Percentiles rank a stretch among this genome's conserved stretches.
These are phyloP conservation scores for Crossaster papposus DNA, from an alignment of 53 echinoderm and acorn worm species.

Conservation along the genomic window DNA sequence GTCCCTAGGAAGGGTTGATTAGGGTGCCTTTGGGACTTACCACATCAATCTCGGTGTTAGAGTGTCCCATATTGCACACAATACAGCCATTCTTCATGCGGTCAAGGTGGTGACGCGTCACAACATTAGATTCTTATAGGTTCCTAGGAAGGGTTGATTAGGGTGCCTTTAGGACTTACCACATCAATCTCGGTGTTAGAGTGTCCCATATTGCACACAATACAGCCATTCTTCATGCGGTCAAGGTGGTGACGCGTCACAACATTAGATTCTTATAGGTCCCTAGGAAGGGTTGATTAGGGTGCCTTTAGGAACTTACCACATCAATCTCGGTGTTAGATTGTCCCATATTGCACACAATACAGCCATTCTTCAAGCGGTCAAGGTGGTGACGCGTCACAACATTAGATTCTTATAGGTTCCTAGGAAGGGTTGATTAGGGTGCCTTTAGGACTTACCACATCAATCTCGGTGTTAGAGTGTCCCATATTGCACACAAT, in stretches of 20 bases:
- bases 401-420: too few relatives aligned
- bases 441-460: slow-evolving; percentile 82
- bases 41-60: slow-evolving; percentile 99
- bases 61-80: slow-evolving; percentile 99
- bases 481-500: slow-evolving; percentile 99
- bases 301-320: slow-evolving; percentile 77
- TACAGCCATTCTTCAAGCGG: slow-evolving; percentile 94
- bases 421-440: too few relatives aligned
- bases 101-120: too few relatives aligned
- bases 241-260: too few relatives aligned
- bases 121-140: too few relatives aligned
- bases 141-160: too few relatives aligned
- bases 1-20: too few relatives aligned
- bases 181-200: slow-evolving; percentile 99
- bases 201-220: slow-evolving; percentile 99
- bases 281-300: too few relatives aligned
- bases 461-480: slow-evolving; percentile 99
- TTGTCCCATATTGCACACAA: slow-evolving; percentile 99
- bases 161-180: slow-evolving; percentile 77
- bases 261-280: too few relatives aligned
- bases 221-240: slow-evolving; percentile 94
- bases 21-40: slow-evolving; percentile 75
- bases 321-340: slow-evolving; percentile 99
- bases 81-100: slow-evolving; percentile 96
- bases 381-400: too few relatives aligned